Evolutionary conservation across 2,113 vertebrate genomes (phyloP).

Genomic region (Nycticorax nycticorax): DNA sequence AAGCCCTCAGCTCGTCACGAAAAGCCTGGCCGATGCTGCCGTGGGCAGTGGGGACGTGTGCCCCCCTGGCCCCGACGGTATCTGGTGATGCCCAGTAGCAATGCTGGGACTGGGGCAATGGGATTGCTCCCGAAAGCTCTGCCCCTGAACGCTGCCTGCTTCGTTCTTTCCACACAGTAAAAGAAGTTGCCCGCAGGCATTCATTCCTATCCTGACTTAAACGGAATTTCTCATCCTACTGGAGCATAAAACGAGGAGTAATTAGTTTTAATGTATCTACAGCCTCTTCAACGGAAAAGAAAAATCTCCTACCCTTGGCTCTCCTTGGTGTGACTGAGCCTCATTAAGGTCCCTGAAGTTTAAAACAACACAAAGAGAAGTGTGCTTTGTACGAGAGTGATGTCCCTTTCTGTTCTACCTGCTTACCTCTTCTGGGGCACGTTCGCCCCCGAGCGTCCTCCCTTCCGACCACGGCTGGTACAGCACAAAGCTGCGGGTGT

Average conservation of each 20-base stretch:
- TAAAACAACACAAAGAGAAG: neutral
- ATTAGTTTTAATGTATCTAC: constrained; percentile 30
- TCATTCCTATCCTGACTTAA: neutral
- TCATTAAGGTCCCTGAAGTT: neutral
- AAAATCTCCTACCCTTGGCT: constrained; percentile 36
- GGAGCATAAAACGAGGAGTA: constrained; percentile 48
- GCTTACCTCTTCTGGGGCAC: accelerated
- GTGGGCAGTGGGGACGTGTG: accelerated
- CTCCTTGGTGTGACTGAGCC: constrained; percentile 31
- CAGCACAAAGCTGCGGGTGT: neutral
- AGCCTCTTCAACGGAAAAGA: neutral
- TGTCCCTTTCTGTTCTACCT: neutral
- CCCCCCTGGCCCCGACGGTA: accelerated
- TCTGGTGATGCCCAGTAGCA: neutral
- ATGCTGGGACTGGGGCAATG: neutral
- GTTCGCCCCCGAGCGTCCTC: neutral
- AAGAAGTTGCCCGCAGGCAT: neutral
- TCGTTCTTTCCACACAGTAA: neutral
- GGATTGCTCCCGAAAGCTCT: neutral
- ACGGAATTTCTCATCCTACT: constrained; percentile 32
- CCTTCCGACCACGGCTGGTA: neutral
- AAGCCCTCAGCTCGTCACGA: neutral
- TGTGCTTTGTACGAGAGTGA: neutral
- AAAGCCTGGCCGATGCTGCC: neutral
- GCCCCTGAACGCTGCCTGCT: neutral